Percentiles rank a stretch among this genome's conserved stretches.
These are phyloP conservation scores for Bombyx huttoni DNA, from an alignment of 2,888 invertebrate genomes.

Conservation along the genomic window DNA sequence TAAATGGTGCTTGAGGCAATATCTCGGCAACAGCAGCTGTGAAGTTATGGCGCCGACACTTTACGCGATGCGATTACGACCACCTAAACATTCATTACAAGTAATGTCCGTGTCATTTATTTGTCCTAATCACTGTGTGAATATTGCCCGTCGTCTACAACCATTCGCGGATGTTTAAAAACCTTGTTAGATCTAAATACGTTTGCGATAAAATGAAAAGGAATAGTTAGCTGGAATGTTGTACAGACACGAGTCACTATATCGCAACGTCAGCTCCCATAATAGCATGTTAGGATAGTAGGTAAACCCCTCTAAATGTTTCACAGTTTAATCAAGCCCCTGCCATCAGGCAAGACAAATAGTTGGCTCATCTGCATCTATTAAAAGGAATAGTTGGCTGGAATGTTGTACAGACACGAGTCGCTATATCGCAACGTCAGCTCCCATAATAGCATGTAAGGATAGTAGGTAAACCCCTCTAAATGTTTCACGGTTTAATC, in stretches of 20 bases:
- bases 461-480: constrained; percentile 45
- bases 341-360: constrained; percentile 69
- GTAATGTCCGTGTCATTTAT: constrained; percentile 72
- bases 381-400: too few relatives aligned
- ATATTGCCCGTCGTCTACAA: constrained; percentile 29
- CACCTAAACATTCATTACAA: constrained; percentile 73
- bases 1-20: constrained; percentile 61
- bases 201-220: constrained; percentile 8
- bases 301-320: constrained; percentile 59
- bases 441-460: constrained; percentile 16
- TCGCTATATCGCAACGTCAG: not conserved
- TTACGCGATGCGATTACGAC: constrained; percentile 70
- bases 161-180: constrained; percentile 5
- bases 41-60: constrained; percentile 69
- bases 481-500: constrained; percentile 70
- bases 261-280: constrained; percentile 3
- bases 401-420: not conserved
- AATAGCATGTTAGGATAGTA: constrained; percentile 27
- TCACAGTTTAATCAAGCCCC: constrained; percentile 68
- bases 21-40: constrained; percentile 67
- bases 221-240: not conserved
- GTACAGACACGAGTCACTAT: not conserved
- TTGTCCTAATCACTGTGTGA: constrained; percentile 65
- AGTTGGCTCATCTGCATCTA: constrained; percentile 71
- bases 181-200: constrained; percentile 4